Base-by-base conservation (phyloP, 2,113 vertebrate species). In the Leptosomus discolor region DNA sequence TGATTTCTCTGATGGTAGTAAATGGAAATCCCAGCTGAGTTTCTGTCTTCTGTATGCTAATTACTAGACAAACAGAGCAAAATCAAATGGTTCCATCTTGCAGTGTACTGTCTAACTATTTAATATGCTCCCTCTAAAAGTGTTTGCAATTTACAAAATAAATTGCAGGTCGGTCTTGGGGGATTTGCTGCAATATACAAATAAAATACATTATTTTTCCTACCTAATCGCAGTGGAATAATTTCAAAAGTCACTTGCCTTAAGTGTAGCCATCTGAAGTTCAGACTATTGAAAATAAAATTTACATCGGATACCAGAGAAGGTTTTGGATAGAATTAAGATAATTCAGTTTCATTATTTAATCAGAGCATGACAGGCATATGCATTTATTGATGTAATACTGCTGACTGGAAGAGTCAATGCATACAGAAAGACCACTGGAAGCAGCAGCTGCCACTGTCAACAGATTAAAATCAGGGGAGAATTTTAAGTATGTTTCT, bases 381-480 rank as follows among this genome's bases (percentile, higher is more conserved):
- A 79, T 82, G 65, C 80, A 92, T 96, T 95, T 96, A 94, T 91
- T 95, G 89, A 95, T 89, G 92, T 88, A 94, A 87, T 91, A 85
- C n/a, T 76, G 92, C 65, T 82, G 91, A 43, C 65, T 90, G 39
- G 60, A 69, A 79, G 77, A 94, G 54, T 57, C 86, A 73, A 68
- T 89, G 65, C 15, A 5, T 73, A 76, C 81, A 82, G 87, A 90
- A 96, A 61, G 86, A 94, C 41, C 50, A 73, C 53, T 90, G 65
- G 65, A 91, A 92, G 61, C 54, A 85, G 80, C 84, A 87, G 74
- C 79, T 96, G 73, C 63, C 77, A 50, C 36, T 83, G 65, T 65
- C 69, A 79, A 90, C 54, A 79, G 77, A 89, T 94, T 91, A 78
- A 92, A 94, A 70, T 61, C 64, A 90, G 73, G 74, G 46, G 77